Base-by-base conservation (phyloP, 1,140 invertebrate genomes). In the Radopholus similis region DNA sequence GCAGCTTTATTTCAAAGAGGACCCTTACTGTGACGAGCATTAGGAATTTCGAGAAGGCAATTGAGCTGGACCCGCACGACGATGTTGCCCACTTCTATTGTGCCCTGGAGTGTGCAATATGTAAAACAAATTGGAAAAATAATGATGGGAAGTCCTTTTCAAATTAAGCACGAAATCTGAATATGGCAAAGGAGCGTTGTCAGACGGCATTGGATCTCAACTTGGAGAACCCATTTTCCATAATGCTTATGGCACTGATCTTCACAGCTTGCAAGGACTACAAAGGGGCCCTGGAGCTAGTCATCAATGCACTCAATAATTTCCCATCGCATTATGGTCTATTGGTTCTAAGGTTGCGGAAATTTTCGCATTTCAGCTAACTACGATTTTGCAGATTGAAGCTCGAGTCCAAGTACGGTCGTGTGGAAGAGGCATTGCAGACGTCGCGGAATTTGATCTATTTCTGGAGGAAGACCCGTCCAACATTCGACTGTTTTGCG, bases 291-390 rank as follows among this genome's bases (percentile, higher is more conserved):
- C 66, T 81, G 11, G 64, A 78, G 35, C 44, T 81, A 1, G 78
- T 82, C 11, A 63, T 72, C 42, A 70, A 76, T 13, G 73, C 77
- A 11, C 56, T 82, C 18, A 40, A 56, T 28, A 74, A 81, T n/a
- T 81, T 81, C 53, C 81, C 81, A 15, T 62, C 64, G n/a, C 76
- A 81, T 64, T 81, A 81, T 59, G 79, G 80, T 8, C 65, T 81
- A 1, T 49, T 82, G 18, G 79, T 81, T 3, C 57, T 81, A 23
- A 53, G 76, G 23, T 66, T 82, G 18, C 18, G 1, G 18, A 42
- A 42, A 11, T 42, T 11, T 42, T 13, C 38, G 11, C 21, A 23
- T 42, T 58, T 44, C n/a, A 35, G 9, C 23, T 59, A 47, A 21
- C 26, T 47, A 21, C 26, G 26, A 21, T 47, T 47, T 32, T 32